Evolutionary conservation across 2,888 invertebrate genomes (phyloP).

Genomic region (Diadromus collaris): DNA sequence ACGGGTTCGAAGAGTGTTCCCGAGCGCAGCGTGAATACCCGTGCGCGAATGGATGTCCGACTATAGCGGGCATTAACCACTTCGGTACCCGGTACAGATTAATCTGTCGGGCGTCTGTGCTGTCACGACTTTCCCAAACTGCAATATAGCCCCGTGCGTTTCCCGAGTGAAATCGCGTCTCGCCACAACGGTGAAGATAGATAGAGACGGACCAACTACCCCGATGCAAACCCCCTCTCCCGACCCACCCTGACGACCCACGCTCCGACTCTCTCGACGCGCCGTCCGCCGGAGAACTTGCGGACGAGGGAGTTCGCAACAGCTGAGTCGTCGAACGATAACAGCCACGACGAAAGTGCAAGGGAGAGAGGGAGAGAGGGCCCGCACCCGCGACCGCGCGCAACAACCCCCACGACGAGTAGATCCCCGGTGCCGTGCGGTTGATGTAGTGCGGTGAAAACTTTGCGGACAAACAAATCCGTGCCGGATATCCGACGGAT

Average conservation of each 20-base stretch:
- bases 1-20: not conserved
- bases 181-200: constrained; percentile 22
- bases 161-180: constrained; percentile 44
- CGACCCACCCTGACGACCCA: too few species aligned
- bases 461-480: constrained; percentile 79
- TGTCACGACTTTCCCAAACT: constrained; percentile 45
- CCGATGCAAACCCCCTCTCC: not conserved
- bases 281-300: constrained; percentile 67
- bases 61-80: constrained; percentile 49
- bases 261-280: constrained; percentile 2
- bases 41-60: constrained; percentile 32
- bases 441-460: constrained; percentile 77
- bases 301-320: constrained; percentile 75
- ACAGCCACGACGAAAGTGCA: constrained; percentile 42
- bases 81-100: constrained; percentile 43
- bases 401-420: constrained; percentile 37
- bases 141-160: constrained; percentile 42
- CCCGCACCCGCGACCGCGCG: constrained; percentile 34
- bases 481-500: constrained; percentile 75
- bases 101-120: constrained; percentile 42
- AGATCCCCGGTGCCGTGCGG: constrained; percentile 66
- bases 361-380: constrained; percentile 9
- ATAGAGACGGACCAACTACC: constrained; percentile 36
- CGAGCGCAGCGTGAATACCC: not conserved
- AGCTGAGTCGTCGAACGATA: constrained; percentile 74